Conservation (phyloP, 2,888 invertebrate species). For the Agrotis puta region DNA sequence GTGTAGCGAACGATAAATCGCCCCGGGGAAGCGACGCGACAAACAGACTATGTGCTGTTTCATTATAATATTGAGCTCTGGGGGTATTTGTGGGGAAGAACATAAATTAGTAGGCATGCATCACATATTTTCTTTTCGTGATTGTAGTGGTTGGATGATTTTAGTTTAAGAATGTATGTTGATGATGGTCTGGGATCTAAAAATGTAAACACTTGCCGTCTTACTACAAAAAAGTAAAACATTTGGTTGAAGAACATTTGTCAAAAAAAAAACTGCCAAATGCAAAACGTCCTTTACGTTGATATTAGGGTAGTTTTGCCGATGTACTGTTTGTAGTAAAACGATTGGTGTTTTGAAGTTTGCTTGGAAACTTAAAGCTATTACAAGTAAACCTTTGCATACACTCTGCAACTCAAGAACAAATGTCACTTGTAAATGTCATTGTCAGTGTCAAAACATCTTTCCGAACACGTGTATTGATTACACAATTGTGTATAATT, state of each 20-base stretch:
- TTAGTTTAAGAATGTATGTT: neutral
- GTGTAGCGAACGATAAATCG: conserved; percentile 69
- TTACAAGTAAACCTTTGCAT: neutral
- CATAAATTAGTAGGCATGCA: conserved; percentile 47
- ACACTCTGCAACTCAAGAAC: neutral
- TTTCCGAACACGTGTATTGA: neutral
- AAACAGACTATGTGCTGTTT: conserved; percentile 52
- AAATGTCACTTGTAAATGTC: neutral
- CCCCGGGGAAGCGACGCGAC: conserved; percentile 54
- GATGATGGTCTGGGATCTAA: neutral
- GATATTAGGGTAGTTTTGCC: too few relatives aligned
- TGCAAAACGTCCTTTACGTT: too few relatives aligned
- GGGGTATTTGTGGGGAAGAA: conserved; percentile 39
- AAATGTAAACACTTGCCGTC: neutral
- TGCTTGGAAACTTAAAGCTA: too few relatives aligned
- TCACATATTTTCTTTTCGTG: conserved; percentile 9
- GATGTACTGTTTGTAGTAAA: too few relatives aligned
- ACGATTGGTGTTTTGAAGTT: too few relatives aligned
- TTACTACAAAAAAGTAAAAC: too few relatives aligned
- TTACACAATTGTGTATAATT: conserved; percentile 21
- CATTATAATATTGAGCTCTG: conserved; percentile 58
- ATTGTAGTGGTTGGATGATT: neutral
- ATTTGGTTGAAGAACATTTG: too few relatives aligned
- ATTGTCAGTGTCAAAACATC: neutral
- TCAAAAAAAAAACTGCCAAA: too few relatives aligned